Percentiles rank a stretch among this genome's conserved stretches.
phyloP scores from a whole-genome alignment of 2,888 invertebrate species.

The Phlogophora meticulosa region DNA sequence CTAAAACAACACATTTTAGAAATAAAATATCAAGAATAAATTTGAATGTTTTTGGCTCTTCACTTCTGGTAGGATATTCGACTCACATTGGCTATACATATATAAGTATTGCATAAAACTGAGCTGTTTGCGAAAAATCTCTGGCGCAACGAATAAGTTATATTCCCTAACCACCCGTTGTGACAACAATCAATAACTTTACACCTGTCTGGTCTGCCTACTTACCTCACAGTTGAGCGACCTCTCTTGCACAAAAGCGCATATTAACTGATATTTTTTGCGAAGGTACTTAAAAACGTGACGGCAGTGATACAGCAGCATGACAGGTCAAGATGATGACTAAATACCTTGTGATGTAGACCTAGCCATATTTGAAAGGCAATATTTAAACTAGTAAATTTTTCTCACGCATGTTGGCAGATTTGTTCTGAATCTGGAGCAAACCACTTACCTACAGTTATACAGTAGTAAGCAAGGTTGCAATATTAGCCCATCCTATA shows the following conservation, averaged over 20 bases:
- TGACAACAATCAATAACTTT: too few relatives aligned
- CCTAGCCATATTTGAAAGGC: not conserved
- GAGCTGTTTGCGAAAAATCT: too few relatives aligned
- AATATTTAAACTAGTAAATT: not conserved
- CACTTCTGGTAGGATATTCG: too few relatives aligned
- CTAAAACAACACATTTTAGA: too few relatives aligned
- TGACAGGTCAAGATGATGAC: not conserved
- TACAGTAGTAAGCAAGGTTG: not conserved
- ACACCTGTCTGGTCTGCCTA: conserved; percentile 6
- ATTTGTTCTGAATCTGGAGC: conserved; percentile 7
- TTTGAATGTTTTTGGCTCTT: too few relatives aligned
- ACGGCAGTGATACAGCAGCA: not conserved
- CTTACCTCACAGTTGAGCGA: conserved; percentile 12
- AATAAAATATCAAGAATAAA: too few relatives aligned
- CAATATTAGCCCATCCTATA: too few relatives aligned
- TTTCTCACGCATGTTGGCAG: not conserved
- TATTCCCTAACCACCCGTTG: too few relatives aligned
- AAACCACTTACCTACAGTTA: not conserved
- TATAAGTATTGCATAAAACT: too few relatives aligned
- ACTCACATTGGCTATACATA: too few relatives aligned
- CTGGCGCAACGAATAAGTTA: too few relatives aligned
- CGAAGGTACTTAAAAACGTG: not conserved
- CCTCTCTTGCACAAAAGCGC: conserved; percentile 16
- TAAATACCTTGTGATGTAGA: not conserved
- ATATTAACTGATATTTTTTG: conserved; percentile 30